These are phyloP conservation scores for Harpagus bidentatus DNA, from an alignment of 2,113 vertebrate species.

Conservation along the genomic window DNA sequence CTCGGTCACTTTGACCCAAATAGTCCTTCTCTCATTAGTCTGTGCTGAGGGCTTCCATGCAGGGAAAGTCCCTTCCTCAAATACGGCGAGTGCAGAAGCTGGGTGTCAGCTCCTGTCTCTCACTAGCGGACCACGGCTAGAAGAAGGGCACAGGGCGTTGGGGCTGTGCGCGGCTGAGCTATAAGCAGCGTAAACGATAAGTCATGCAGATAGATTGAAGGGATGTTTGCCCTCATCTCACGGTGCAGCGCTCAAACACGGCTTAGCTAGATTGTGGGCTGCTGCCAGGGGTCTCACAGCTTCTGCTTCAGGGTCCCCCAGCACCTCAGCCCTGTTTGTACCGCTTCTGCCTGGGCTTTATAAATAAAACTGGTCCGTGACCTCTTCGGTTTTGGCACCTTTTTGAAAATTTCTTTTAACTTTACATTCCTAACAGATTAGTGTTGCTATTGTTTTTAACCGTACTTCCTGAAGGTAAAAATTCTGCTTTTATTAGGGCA, in stretches of 20 bases:
- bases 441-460: neutral
- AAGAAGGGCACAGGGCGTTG: neutral
- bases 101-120: neutral
- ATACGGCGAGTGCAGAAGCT: neutral
- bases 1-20: neutral
- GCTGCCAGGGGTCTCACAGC: neutral
- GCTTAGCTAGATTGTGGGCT: neutral
- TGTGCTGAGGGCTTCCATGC: neutral
- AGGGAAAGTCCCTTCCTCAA: neutral
- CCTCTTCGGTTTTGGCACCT: neutral
- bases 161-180: neutral
- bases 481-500: neutral
- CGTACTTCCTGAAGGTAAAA: neutral
- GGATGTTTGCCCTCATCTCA: neutral
- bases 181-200: neutral
- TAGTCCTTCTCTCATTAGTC: neutral
- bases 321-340: neutral
- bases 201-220: neutral
- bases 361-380: neutral
- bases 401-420: neutral
- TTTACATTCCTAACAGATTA: neutral
- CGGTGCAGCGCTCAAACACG: fast-evolving
- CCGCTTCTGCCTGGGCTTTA: neutral
- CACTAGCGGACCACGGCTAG: neutral
- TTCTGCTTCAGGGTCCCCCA: neutral